Percentiles rank a stretch among this genome's conserved stretches.
These are phyloP conservation scores for Sphaeridia pumilis DNA, from an alignment of 2,888 invertebrate species.

Conservation along the genomic window DNA sequence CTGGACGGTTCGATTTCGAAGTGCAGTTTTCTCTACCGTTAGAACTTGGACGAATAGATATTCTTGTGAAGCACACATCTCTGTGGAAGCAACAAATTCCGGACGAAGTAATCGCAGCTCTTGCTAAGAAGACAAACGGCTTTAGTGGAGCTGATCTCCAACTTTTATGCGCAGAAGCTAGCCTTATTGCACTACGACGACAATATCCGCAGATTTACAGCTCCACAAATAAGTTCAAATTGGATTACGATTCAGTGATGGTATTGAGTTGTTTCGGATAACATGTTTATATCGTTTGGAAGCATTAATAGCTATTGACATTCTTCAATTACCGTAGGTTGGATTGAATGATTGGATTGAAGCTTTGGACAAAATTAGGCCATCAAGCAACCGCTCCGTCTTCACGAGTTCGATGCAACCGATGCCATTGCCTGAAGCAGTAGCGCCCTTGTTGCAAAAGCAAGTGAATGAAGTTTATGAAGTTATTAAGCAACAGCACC, in stretches of 20 bases:
- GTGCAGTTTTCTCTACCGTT: conserved; percentile 71
- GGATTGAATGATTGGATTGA: conserved; percentile 41
- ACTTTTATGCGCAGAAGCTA: conserved; percentile 75
- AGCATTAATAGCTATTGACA: background rate
- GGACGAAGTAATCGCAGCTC: conserved; percentile 44
- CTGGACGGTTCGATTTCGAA: conserved; percentile 83
- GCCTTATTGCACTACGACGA: conserved; percentile 52
- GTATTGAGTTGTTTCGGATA: too few relatives aligned
- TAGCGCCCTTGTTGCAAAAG: conserved; percentile 11
- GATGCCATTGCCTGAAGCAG: conserved; percentile 40
- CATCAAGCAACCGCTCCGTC: conserved; percentile 13
- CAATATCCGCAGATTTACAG: conserved; percentile 80
- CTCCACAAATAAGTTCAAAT: conserved; percentile 59
- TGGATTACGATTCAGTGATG: conserved; percentile 59
- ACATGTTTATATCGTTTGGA: too few relatives aligned
- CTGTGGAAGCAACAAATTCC: conserved; percentile 56
- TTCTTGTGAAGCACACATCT: conserved; percentile 61
- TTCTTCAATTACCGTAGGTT: conserved; percentile 2
- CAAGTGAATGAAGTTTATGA: conserved; percentile 3
- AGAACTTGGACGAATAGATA: conserved; percentile 52
- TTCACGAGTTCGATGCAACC: too few relatives aligned
- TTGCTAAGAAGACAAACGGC: conserved; percentile 60
- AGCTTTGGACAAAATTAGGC: conserved; percentile 48
- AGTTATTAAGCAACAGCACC: background rate
- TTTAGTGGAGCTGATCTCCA: conserved; percentile 77